Evolutionary conservation across 2,888 invertebrate genomes (phyloP).

Genomic region (Hermodice carunculata): DNA sequence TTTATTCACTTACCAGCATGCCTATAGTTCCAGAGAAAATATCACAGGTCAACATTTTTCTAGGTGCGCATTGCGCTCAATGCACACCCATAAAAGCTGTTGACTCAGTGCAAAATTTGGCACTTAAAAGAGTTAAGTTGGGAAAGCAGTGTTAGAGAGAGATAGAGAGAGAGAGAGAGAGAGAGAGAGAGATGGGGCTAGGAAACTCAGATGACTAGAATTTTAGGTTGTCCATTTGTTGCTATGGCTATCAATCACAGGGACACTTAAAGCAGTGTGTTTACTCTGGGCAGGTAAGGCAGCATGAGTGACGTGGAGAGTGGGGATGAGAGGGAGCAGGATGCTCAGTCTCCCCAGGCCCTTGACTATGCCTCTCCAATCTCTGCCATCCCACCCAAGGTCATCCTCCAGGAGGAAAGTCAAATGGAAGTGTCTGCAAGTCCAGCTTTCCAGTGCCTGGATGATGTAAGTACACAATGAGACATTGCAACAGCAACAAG

Average conservation of each 20-base stretch:
- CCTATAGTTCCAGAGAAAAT: too few species aligned
- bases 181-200: too few species aligned
- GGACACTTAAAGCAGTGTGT: not conserved
- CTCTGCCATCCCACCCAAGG: conserved; percentile 64
- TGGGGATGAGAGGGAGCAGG: not conserved
- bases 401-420: conserved; percentile 65
- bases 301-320: conserved; percentile 9
- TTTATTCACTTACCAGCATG: too few species aligned
- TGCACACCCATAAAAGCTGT: too few species aligned
- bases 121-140: too few species aligned
- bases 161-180: too few species aligned
- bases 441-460: conserved; percentile 69
- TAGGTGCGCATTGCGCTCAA: too few species aligned
- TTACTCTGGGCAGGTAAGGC: conserved; percentile 1
- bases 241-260: not conserved
- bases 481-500: too few species aligned
- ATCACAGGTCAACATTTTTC: too few species aligned
- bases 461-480: conserved; percentile 65
- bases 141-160: too few species aligned
- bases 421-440: conserved; percentile 68
- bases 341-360: conserved; percentile 20
- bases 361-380: conserved; percentile 58
- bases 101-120: too few species aligned
- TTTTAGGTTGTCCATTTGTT: not conserved
- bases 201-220: not conserved